Evolutionary conservation across 2,797 vertebrate species (phyloP).

Genomic region (Falco berigora): DNA sequence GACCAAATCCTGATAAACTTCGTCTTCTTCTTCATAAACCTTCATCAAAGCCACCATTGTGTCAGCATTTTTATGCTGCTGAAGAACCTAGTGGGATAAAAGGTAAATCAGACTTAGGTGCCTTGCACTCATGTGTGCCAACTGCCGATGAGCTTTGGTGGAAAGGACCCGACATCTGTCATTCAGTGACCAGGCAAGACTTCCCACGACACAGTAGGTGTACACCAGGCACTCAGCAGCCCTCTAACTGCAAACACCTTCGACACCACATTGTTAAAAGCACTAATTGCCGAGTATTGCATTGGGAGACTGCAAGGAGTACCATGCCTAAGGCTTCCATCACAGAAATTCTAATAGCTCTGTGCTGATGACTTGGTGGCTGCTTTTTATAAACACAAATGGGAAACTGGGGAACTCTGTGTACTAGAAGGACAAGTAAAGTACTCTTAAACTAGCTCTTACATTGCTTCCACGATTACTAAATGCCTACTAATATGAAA

Average conservation of each 20-base stretch:
- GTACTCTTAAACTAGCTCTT: neutral
- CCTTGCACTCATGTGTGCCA: neutral
- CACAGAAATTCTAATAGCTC: neutral
- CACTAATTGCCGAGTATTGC: neutral
- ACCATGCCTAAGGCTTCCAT: neutral
- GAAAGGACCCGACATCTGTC: neutral
- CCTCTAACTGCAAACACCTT: neutral
- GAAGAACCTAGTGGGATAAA: conserved; percentile 78
- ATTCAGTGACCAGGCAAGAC: neutral
- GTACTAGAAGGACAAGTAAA: neutral
- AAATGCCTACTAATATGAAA: neutral
- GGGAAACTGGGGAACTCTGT: neutral
- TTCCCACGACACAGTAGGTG: neutral
- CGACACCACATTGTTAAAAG: neutral
- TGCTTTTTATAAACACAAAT: neutral
- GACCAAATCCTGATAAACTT: conserved; percentile 85
- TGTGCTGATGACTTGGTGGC: neutral
- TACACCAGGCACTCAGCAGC: neutral
- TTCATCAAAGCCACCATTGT: conserved; percentile 85
- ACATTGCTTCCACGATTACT: neutral
- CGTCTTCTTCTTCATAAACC: conserved; percentile 88
- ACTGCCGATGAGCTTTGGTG: neutral
- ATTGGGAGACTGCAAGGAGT: neutral
- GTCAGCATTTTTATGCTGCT: conserved; percentile 76
- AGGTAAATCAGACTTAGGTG: neutral